phyloP scores from a whole-genome alignment of 2,113 vertebrate genomes.

The Peromyscus leucopus region DNA sequence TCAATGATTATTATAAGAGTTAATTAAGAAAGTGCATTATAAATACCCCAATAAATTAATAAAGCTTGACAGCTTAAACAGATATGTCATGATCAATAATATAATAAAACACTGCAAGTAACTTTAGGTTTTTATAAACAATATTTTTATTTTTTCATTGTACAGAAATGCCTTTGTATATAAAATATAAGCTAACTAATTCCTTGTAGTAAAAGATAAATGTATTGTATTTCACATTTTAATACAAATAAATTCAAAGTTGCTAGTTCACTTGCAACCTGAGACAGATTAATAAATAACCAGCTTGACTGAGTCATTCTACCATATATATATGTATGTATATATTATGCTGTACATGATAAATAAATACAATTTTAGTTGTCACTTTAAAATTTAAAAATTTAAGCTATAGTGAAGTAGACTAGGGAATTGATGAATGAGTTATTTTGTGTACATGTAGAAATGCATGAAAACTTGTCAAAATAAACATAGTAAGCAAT shows the following conservation, averaged over 20 bases:
- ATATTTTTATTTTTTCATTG: not conserved
- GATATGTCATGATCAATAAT: not conserved
- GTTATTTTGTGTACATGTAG: not conserved
- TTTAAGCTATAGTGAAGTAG: not conserved
- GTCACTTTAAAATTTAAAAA: not conserved
- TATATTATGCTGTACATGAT: not conserved
- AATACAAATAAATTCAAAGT: conserved; percentile 34
- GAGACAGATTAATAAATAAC: not conserved
- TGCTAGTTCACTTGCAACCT: not conserved
- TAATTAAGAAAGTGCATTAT: not conserved
- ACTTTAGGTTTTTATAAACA: not conserved
- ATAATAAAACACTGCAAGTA: not conserved
- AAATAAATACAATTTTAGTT: conserved; percentile 26
- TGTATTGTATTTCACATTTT: not conserved
- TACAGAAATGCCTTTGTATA: not conserved
- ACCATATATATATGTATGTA: not conserved
- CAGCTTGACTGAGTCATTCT: not conserved
- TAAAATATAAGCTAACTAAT: not conserved
- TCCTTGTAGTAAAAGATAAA: not conserved
- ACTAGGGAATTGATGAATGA: not conserved
- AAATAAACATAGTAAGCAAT: not conserved
- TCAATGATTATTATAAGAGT: not conserved
- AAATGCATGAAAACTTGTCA: not conserved
- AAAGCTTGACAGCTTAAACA: conserved; percentile 40
- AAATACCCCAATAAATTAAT: not conserved